Conservation (phyloP, 2,888 invertebrate species). For the Theodoxus fluviatilis region DNA sequence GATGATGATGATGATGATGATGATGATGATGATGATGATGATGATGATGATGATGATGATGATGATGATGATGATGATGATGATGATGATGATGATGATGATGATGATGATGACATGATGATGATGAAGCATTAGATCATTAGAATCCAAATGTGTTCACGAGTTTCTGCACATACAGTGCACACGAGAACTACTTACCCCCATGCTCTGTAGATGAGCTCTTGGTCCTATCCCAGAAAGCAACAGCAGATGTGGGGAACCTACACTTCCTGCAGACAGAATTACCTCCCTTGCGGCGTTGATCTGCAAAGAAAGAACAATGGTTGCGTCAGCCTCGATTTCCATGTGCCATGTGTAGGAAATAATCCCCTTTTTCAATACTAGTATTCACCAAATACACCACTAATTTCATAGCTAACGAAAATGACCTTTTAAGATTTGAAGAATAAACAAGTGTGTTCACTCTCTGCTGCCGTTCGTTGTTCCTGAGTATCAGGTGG, state of each 20-base stretch:
- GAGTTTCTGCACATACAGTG: neutral
- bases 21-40: slow-evolving; percentile 14
- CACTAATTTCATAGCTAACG: too few relatives aligned
- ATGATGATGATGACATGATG: slow-evolving; percentile 29
- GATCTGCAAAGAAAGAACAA: too few relatives aligned
- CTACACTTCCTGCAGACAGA: slow-evolving; percentile 63
- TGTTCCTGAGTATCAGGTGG: too few relatives aligned
- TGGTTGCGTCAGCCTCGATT: too few relatives aligned
- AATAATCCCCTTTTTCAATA: too few relatives aligned
- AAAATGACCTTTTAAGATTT: too few relatives aligned
- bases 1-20: too few relatives aligned
- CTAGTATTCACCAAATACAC: too few relatives aligned
- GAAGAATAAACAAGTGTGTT: too few relatives aligned
- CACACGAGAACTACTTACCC: slow-evolving; percentile 72
- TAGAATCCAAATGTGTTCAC: neutral
- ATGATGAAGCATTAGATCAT: too few relatives aligned
- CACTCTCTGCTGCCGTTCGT: too few relatives aligned
- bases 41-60: slow-evolving; percentile 27
- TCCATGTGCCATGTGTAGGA: too few relatives aligned
- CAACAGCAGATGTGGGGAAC: slow-evolving; percentile 62
- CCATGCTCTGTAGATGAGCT: slow-evolving; percentile 55
- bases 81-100: slow-evolving; percentile 31
- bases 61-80: slow-evolving; percentile 28
- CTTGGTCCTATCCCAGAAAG: slow-evolving; percentile 64
- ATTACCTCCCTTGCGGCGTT: slow-evolving; percentile 55